Conservation (phyloP, 2,888 invertebrate species). For the Acronicta alni region DNA sequence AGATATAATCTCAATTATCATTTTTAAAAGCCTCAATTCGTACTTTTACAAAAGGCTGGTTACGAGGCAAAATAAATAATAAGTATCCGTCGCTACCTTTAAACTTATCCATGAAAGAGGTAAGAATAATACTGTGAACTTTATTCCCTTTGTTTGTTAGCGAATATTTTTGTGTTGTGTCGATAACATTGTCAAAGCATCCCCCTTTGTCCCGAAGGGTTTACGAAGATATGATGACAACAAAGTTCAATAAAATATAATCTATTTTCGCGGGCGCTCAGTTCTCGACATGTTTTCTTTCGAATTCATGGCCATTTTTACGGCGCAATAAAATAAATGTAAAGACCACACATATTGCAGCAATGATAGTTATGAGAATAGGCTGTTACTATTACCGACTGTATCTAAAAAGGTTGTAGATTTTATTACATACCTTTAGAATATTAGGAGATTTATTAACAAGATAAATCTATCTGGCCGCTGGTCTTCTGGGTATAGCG, state of each 20-base stretch:
- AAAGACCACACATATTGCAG: conserved; percentile 21
- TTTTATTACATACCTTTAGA: too few species aligned
- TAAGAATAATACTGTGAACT: conserved; percentile 53
- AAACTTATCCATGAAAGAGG: conserved; percentile 52
- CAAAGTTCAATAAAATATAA: conserved; percentile 76
- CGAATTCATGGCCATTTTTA: conserved; percentile 53
- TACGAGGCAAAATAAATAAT: conserved; percentile 29
- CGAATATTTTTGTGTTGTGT: conserved; percentile 70
- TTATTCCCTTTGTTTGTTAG: conserved; percentile 69
- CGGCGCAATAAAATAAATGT: conserved; percentile 40
- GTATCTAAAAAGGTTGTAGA: too few species aligned
- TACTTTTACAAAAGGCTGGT: conserved; percentile 14
- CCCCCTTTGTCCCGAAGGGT: conserved; percentile 67
- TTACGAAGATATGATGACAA: conserved; percentile 71
- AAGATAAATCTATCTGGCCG: too few species aligned
- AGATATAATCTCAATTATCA: too few species aligned
- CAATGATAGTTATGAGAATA: conserved; percentile 33
- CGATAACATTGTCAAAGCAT: conserved; percentile 75
- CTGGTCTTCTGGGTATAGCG: too few species aligned
- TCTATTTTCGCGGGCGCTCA: conserved; percentile 67
- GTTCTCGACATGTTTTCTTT: conserved; percentile 51
- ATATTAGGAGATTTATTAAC: too few species aligned
- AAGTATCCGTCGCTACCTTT: conserved; percentile 39
- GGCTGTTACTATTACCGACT: conserved; percentile 24
- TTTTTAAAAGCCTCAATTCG: neutral